Base-by-base conservation (phyloP, 2,888 invertebrate genomes). In the Orthosia cruda region DNA sequence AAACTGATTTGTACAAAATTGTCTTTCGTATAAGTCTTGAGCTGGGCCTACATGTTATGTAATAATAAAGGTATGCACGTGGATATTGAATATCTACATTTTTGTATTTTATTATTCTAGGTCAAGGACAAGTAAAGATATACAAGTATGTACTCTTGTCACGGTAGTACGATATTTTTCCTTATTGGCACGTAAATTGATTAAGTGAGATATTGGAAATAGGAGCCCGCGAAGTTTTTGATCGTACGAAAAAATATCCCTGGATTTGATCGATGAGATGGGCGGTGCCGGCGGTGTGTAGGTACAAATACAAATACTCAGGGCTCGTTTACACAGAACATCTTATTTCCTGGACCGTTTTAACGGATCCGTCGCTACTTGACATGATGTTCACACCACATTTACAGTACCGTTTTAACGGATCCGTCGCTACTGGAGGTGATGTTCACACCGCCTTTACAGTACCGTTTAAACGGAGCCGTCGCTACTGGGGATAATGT, bases 111-210 rank as follows among this genome's bases (percentile, higher is more conserved):
- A 40, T 40, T 15, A 49, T 40, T 20, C 16, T 32, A 64, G 79
- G 73, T 79, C 80, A 64, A 78, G 59, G 80, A 18, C 18, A 40
- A 55, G 32, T 32, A 69, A 52, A 52, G 26, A 72, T 66, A 55
- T 50, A 63, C 4, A 65, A 66, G 32, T 66, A 62, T 47, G 50
- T n/a, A 52, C 13, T 32, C 49, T 67, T 55, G 63, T 59, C 45
- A 67, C 79, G 26, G 55, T 73, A 79, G 13, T 58, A 23, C 15
- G 54, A 63, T 55, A 58, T n/a, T 73, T 68, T 61, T 77, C 74
- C 64, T 79, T 68, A 74, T 68, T 62, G 64, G 12, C 32, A 61
- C 18, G 18, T 16, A 50, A 55, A 55, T 64, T 52, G 32, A 12
- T 50, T 40, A 62, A 20, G 55, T 66, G 52, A 66, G 57, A 66